These are phyloP conservation scores for Epizoanthus rinbou DNA, from an alignment of 92 coral and sea anemone species.

Conservation along the genomic window DNA sequence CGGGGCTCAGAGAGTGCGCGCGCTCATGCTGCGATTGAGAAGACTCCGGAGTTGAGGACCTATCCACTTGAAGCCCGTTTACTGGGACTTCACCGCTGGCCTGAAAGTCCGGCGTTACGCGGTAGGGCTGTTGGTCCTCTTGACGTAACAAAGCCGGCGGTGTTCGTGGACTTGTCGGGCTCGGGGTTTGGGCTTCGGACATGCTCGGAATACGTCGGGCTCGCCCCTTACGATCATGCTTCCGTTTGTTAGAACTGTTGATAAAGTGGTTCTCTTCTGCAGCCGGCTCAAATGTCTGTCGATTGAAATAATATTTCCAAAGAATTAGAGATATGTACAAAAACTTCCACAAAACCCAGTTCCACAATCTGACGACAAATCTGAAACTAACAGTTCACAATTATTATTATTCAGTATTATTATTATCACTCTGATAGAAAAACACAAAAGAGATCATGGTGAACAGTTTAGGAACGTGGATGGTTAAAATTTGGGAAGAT, in stretches of 20 bases:
- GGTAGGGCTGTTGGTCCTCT: conserved; percentile 32
- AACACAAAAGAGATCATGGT: no score
- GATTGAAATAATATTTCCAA: not conserved
- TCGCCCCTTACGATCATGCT: conserved; percentile 96
- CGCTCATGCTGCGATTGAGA: conserved; percentile 16
- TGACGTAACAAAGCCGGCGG: conserved; percentile 43
- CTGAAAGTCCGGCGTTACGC: conserved; percentile 45
- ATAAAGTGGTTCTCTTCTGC: conserved; percentile 28
- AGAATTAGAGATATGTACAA: no score
- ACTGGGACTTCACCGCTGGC: conserved; percentile 26
- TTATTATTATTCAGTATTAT: no score
- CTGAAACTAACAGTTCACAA: no score
- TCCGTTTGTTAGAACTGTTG: conserved; percentile 49
- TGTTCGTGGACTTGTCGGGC: conserved; percentile 73
- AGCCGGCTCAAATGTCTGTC: conserved; percentile 32
- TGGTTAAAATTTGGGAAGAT: no score
- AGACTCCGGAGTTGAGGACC: conserved; percentile 31
- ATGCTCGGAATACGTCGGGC: conserved; percentile 88
- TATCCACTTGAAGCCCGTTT: conserved; percentile 21
- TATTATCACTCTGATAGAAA: no score
- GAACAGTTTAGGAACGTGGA: no score
- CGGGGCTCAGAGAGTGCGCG: conserved; percentile 31
- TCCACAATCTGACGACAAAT: no score
- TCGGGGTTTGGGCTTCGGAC: conserved; percentile 54
- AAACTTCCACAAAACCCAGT: not conserved